Base-by-base conservation (phyloP, 1,140 invertebrate genomes). In the Oreohelix idahoensis region DNA sequence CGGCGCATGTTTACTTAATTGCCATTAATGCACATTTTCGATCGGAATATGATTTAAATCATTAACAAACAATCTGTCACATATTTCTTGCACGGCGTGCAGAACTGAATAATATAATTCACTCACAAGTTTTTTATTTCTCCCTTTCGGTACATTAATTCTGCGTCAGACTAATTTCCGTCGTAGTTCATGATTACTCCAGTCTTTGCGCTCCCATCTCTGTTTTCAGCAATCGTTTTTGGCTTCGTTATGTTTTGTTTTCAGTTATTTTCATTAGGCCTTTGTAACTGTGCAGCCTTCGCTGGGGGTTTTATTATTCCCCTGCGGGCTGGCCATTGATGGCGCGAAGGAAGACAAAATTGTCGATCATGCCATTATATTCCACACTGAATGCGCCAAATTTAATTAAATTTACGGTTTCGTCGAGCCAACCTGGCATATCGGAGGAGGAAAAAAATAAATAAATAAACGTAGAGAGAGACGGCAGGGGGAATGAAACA, bases 381-480 rank as follows among this genome's bases (percentile, higher is more conserved):
- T 32, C 63, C 63, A 17, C 63, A 66, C n/a, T 32, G 63, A 66
- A 66, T 32, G 63, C 63, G 63, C n/a, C 63, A 66, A 66, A 66
- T 66, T 66, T 66, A 66, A 66, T 66, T 66, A 66, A 66, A 66
- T 66, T 58, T 66, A 66, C 29, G 63, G 29, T 66, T 32, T 66
- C 17, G 11, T 66, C n/a, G 2, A 32, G 29, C 63, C 63, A 66
- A 32, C n/a, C 36, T n/a, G 38, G 26, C n/a, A n/a, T 73, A 73
- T 35, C 15, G 32, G 36, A 80, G 63, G 29, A 51, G 36, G 63
- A 80, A n/a, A n/a, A n/a, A n/a, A n/a, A n/a, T n/a, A n/a, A n/a
- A n/a, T n/a, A n/a, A n/a, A n/a, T n/a, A n/a, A 53, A 66, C 51
- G 32, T 49, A 79, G 49, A 66, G 49, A 79, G 78, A 75, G 51